Evolutionary conservation across 2,113 vertebrate species (phyloP), one percentile per base, ranked within the genome.

Genomic region (Tupaia chinensis): DNA sequence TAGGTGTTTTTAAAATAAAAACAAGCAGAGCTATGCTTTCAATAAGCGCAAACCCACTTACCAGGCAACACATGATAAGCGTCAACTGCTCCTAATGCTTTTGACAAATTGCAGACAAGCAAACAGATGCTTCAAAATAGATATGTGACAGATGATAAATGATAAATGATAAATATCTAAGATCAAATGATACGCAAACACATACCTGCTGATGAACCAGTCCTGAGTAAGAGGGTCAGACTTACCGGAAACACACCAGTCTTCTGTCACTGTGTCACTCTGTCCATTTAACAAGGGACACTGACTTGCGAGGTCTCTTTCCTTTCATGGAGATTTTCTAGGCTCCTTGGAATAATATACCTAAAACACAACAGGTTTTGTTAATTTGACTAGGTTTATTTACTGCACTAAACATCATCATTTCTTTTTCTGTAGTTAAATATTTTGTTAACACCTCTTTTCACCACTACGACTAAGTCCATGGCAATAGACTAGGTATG

Each of bases 71-170:
- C 27, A 56, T 78, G 25, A 93, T 95, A 95, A 86, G n/a, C 79
- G 60, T 81, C 83, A 91, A 89, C 25, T 86, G 6, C 19, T 92
- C n/a, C 44, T 89, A 94, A 96, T 77, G 27, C 25, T 87, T 82
- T 87, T 87, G 81, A 95, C 6, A 93, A 80, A 72, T n/a, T 85
- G 12, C 32, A 96, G 61, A 91, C 70, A 91, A 89, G 69, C 14
- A 69, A 95, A 74, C 27, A 83, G 83, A 80, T 96, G 80, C 27
- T 95, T 95, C 80, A 61, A 70, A 89, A 66, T 70, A 20, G 29
- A 79, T 54, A 34, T 44, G 13, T 79, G 83, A 91, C 74, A 96
- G 79, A n/a, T n/a, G n/a, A n/a, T n/a, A n/a, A n/a, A 91, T 54
- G 63, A 95, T 63, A 91, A 83, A 87, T 87, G 44, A 72, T 58